Conservation (phyloP, 2,113 vertebrate genomes). For the Hymenochirus boettgeri region DNA sequence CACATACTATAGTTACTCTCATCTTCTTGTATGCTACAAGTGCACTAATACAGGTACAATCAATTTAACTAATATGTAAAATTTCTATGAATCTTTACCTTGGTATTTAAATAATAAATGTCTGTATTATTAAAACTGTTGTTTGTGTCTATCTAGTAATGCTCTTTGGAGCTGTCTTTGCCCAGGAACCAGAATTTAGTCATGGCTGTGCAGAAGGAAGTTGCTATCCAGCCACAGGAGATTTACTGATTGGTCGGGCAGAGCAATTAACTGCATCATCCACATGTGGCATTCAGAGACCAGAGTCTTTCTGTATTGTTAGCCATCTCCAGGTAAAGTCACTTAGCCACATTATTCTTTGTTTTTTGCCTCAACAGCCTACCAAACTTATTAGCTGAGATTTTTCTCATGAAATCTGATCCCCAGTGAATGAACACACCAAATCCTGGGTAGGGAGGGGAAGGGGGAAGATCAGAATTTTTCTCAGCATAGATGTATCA, state of each 20-base stretch:
- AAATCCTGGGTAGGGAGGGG: conserved; percentile 23
- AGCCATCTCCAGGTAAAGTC: conserved; percentile 91
- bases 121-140: not conserved
- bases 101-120: too few species aligned
- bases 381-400: not conserved
- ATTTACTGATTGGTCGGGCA: conserved; percentile 86
- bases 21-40: too few species aligned
- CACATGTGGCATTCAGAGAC: conserved; percentile 77
- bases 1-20: too few species aligned
- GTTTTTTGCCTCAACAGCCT: not conserved
- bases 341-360: not conserved
- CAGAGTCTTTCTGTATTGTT: conserved; percentile 89
- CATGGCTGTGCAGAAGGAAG: conserved; percentile 90
- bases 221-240: conserved; percentile 93
- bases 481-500: conserved; percentile 18
- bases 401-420: conserved; percentile 35
- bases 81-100: too few species aligned
- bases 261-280: conserved; percentile 79
- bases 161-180: conserved; percentile 51
- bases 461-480: conserved; percentile 8
- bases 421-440: conserved; percentile 6
- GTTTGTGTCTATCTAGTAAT: conserved; percentile 48
- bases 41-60: too few species aligned
- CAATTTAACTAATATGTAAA: too few species aligned
- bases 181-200: conserved; percentile 73